A percentile compares a stretch with the other conserved stretches of the same genome.
Conservation (phyloP, 2,113 vertebrate genomes). For the Saccopteryx bilineata region DNA sequence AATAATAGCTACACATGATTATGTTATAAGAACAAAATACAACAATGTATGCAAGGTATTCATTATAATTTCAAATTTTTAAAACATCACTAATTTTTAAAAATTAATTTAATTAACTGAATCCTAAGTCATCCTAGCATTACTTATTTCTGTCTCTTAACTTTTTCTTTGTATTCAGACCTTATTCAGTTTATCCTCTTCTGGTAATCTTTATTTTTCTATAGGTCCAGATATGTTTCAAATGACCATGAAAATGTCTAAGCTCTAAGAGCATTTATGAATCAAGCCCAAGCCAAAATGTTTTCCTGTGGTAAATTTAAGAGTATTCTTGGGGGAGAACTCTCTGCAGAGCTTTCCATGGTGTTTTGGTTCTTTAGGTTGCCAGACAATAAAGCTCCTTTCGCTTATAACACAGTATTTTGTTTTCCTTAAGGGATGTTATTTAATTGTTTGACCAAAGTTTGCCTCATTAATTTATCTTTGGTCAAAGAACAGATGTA, state of each 20-base stretch:
- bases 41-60: not conserved
- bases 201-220: not conserved
- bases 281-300: not conserved
- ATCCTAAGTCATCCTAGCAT: not conserved
- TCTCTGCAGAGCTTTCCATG: not conserved
- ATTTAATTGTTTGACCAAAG: slow-evolving; percentile 48
- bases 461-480: slow-evolving; percentile 59
- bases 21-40: not conserved
- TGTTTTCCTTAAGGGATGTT: not conserved
- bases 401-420: not conserved
- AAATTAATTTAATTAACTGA: not conserved
- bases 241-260: slow-evolving; percentile 29
- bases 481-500: slow-evolving; percentile 55
- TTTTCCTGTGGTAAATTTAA: not conserved
- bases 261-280: not conserved
- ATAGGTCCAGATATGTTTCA: not conserved
- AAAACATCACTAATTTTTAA: not conserved
- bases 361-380: not conserved
- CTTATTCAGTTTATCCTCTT: not conserved
- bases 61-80: not conserved
- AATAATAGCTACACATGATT: not conserved
- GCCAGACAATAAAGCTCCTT: not conserved
- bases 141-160: not conserved
- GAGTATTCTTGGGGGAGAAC: not conserved
- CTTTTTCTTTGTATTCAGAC: not conserved